Conservation (phyloP, 2,797 vertebrate species). For the Sebastes taczanowskii region DNA sequence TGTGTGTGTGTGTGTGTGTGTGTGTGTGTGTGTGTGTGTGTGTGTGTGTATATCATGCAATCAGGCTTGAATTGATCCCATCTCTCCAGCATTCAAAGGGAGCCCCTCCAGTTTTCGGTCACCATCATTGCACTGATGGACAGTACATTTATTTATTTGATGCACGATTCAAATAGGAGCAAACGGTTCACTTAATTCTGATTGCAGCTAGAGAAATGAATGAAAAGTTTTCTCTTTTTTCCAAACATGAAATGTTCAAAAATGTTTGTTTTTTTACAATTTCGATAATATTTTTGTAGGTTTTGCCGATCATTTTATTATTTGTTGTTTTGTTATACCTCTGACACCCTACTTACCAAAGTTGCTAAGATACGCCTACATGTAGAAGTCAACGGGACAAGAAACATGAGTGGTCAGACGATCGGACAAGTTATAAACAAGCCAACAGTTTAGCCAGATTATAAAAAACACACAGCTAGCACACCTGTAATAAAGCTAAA, state of each 20-base stretch:
- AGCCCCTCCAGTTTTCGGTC: slow-evolving; percentile 17
- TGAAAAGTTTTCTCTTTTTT: not conserved
- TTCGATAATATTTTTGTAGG: not conserved
- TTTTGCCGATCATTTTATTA: not conserved
- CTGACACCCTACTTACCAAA: not conserved
- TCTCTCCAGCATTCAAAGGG: slow-evolving; percentile 40
- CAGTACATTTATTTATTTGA: slow-evolving; percentile 26
- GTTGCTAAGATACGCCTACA: not conserved
- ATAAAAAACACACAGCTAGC: not conserved
- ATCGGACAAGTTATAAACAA: not conserved
- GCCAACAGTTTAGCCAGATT: not conserved
- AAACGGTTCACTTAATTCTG: not conserved
- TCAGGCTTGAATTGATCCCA: slow-evolving; percentile 57
- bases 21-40: slow-evolving; percentile 16
- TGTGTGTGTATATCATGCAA: slow-evolving; percentile 39
- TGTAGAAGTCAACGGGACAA: not conserved
- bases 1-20: slow-evolving; percentile 6
- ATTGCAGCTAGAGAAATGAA: not conserved
- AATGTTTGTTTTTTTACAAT: not conserved
- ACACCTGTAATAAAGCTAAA: not conserved
- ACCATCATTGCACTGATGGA: slow-evolving; percentile 21
- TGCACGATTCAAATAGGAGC: slow-evolving; percentile 9
- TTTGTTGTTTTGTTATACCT: not conserved
- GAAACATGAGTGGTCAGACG: not conserved
- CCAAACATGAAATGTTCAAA: not conserved